Base-by-base conservation (phyloP, 2,888 invertebrate species). In the Catocala nupta region DNA sequence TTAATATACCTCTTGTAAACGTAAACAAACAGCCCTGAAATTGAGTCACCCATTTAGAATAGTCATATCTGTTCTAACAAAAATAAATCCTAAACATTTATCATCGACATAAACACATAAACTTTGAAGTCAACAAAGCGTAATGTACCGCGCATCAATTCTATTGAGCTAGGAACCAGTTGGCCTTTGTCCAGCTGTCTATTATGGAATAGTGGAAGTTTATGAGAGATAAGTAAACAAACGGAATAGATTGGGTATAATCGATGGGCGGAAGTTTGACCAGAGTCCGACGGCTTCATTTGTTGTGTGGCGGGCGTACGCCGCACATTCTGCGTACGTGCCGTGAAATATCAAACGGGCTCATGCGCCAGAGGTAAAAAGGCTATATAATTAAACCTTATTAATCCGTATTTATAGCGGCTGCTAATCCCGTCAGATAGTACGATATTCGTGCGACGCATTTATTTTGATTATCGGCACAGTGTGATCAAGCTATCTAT, bases 331-430 rank as follows among this genome's bases (percentile, higher is more conserved):
- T 59, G 65, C 63, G 81, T 77, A 90, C 90, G 89, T 91, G 90
- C 77, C 65, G 77, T 70, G 87, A 86, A 88, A 85, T 65, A 76
- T 68, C 65, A 76, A 82, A 39, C 52, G 6, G 70, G 63, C 53
- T 66, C 68, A 39, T 39, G 36, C 4, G 36, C 25, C 25, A 25
- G 70, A 68, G 56, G 78, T 85, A 82, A 85, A 88, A 85, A 85
- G 83, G 83, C 81, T 79, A 84, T 84, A 83, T 87, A 88, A 87
- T 90, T 87, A 89, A 88, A 87, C 80, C 87, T 85, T 85, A 89
- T 90, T 90, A 85, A 90, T 88, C 87, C 83, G 77, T 85, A 89
- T 90, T 87, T 89, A 90, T 88, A 82, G 81, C 74, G 72, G 66
- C 77, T 65, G 79, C 77, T 86, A 87, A 88, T 86, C 83, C 84